phyloP scores from a whole-genome alignment of 2,113 vertebrate genomes.

The Manacus vitellinus region DNA sequence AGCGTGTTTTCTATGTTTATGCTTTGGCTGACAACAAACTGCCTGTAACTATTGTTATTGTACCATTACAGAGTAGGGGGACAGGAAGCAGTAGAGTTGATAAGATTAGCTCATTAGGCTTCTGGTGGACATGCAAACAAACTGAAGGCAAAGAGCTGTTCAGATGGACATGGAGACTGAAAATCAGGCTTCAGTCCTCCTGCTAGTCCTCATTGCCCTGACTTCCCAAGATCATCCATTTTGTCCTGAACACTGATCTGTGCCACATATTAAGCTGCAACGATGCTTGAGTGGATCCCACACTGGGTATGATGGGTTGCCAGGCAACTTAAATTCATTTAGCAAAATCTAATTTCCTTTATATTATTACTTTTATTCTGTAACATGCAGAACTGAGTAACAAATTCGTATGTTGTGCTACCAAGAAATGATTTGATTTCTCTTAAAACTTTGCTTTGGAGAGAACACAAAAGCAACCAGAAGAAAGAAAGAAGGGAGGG shows the following conservation, averaged over 20 bases:
- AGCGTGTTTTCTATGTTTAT: neutral
- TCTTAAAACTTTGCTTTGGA: neutral
- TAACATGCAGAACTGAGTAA: neutral
- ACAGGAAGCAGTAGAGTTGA: neutral
- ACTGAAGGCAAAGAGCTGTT: neutral
- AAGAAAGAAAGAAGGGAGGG: neutral
- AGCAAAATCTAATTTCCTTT: conserved; percentile 32
- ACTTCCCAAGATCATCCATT: neutral
- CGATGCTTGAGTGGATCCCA: neutral
- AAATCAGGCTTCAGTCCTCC: neutral
- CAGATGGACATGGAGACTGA: rapidly evolving
- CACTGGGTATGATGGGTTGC: neutral
- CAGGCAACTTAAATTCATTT: conserved; percentile 34
- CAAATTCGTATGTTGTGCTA: neutral
- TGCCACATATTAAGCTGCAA: neutral
- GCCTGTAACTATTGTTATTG: neutral
- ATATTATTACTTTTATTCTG: neutral
- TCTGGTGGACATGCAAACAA: neutral
- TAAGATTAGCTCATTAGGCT: neutral
- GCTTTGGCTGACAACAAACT: neutral
- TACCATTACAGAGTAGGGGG: neutral
- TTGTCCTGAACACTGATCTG: neutral
- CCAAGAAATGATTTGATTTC: neutral
- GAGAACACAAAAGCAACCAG: neutral
- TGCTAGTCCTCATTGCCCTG: neutral